These are phyloP conservation scores for Argyra leucocephala DNA, from an alignment of 2,888 invertebrate species.

Conservation along the genomic window DNA sequence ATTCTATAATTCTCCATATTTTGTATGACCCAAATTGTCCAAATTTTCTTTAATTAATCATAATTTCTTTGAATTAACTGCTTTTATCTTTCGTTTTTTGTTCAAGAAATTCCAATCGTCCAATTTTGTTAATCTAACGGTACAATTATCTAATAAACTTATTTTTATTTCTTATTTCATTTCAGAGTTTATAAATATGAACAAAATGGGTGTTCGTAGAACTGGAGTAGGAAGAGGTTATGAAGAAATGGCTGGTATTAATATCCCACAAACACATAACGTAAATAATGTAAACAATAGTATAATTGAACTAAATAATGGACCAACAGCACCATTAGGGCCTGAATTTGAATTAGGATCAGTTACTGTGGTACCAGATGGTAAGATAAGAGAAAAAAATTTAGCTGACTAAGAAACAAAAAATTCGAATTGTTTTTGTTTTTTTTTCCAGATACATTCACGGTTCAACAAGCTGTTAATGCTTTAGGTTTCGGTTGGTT, in stretches of 20 bases:
- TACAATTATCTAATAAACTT: too few species aligned
- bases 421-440: slow-evolving; percentile 9
- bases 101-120: too few species aligned
- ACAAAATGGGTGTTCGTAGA: slow-evolving; percentile 27
- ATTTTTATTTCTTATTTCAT: not conserved
- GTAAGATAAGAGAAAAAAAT: slow-evolving; percentile 38
- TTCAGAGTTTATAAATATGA: not conserved
- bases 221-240: slow-evolving; percentile 26
- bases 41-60: too few species aligned
- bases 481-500: slow-evolving; percentile 81
- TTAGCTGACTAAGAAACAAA: not conserved
- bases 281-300: slow-evolving; percentile 14
- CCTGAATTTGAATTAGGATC: slow-evolving; percentile 56
- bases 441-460: slow-evolving; percentile 64
- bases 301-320: slow-evolving; percentile 15
- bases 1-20: too few species aligned
- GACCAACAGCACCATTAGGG: slow-evolving; percentile 29
- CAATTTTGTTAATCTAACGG: too few species aligned
- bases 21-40: too few species aligned
- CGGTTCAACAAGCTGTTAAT: slow-evolving; percentile 78
- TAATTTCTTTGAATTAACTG: too few species aligned
- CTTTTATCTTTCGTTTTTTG: too few species aligned
- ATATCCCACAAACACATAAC: slow-evolving; percentile 22
- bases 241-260: slow-evolving; percentile 29
- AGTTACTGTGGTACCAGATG: slow-evolving; percentile 58